These are phyloP conservation scores for Platycheirus rosarum DNA, from an alignment of 2,888 invertebrate species.

Conservation along the genomic window DNA sequence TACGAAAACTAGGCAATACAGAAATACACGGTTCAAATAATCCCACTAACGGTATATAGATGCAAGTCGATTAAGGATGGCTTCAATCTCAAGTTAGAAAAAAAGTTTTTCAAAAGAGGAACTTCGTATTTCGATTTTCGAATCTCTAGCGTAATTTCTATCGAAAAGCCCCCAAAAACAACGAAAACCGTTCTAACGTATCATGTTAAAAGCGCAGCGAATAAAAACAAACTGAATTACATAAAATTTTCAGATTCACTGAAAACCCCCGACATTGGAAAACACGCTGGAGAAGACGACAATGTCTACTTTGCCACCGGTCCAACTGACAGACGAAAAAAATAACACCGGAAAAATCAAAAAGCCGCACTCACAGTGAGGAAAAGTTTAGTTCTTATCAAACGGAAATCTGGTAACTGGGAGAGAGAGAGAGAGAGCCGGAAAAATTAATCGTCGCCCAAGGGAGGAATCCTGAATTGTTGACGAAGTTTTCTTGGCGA, in stretches of 20 bases:
- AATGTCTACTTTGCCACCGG: conserved; percentile 30
- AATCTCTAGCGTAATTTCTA: no score
- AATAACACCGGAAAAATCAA: conserved; percentile 39
- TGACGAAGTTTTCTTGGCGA: neutral
- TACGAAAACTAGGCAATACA: neutral
- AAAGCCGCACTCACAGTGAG: conserved; percentile 38
- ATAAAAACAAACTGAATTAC: conserved; percentile 77
- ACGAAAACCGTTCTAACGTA: conserved; percentile 67
- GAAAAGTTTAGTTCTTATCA: conserved; percentile 52
- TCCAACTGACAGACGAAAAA: conserved; percentile 41
- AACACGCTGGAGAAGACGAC: conserved; percentile 21
- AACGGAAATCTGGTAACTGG: conserved; percentile 27
- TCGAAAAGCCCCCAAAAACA: conserved; percentile 35
- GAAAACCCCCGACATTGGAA: conserved; percentile 51
- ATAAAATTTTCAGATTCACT: conserved; percentile 67
- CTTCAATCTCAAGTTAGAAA: neutral
- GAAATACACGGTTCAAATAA: conserved; percentile 5
- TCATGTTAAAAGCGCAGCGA: conserved; percentile 76
- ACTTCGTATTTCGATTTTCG: conserved; percentile 9
- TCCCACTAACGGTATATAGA: neutral
- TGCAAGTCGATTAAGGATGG: neutral
- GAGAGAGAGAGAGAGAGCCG: conserved; percentile 42
- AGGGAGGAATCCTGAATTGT: conserved; percentile 7
- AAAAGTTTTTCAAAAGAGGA: neutral
- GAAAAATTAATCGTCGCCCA: conserved; percentile 21